Evolutionary conservation across 1,140 invertebrate genomes (phyloP).

Genomic region (Harpegnathos saltator): DNA sequence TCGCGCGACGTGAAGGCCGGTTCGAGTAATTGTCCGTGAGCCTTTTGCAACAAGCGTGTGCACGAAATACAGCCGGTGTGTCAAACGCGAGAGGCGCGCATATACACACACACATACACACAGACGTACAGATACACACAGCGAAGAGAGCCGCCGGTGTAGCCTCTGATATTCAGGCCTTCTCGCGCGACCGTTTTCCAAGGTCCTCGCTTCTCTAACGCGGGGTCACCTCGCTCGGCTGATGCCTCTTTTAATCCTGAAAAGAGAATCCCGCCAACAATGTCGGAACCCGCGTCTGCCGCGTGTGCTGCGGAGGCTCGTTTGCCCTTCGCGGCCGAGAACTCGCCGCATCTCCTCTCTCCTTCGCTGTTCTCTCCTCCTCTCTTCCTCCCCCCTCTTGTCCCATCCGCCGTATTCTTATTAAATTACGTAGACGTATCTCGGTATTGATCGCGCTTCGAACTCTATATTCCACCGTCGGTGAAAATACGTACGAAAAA

Average conservation of each 20-base stretch:
- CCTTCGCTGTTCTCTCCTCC: conserved; percentile 38
- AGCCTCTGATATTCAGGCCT: conserved; percentile 46
- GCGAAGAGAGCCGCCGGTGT: not conserved
- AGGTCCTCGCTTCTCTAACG: conserved; percentile 64
- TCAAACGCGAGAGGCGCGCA: conserved; percentile 26
- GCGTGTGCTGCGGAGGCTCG: conserved; percentile 3
- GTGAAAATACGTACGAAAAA: no score
- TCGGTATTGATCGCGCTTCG: no score
- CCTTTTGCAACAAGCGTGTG: conserved; percentile 23
- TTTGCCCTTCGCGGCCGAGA: conserved; percentile 62
- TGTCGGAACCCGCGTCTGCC: conserved; percentile 66
- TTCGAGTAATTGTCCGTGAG: conserved; percentile 51
- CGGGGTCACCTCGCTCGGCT: conserved; percentile 77
- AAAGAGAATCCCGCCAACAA: conserved; percentile 78
- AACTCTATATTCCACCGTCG: no score
- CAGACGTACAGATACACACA: not conserved
- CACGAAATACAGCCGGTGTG: conserved; percentile 49
- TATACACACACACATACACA: conserved; percentile 7
- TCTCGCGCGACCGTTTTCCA: conserved; percentile 67
- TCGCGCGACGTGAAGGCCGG: conserved; percentile 39
- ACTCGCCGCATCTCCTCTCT: conserved; percentile 62
- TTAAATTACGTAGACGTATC: not conserved
- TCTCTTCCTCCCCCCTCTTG: conserved; percentile 48
- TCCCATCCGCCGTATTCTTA: not conserved
- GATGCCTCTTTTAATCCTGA: conserved; percentile 77